Evolutionary conservation across 1,140 invertebrate genomes (phyloP), one percentile per base, ranked within the genome.

Genomic region (Prorops nasuta): DNA sequence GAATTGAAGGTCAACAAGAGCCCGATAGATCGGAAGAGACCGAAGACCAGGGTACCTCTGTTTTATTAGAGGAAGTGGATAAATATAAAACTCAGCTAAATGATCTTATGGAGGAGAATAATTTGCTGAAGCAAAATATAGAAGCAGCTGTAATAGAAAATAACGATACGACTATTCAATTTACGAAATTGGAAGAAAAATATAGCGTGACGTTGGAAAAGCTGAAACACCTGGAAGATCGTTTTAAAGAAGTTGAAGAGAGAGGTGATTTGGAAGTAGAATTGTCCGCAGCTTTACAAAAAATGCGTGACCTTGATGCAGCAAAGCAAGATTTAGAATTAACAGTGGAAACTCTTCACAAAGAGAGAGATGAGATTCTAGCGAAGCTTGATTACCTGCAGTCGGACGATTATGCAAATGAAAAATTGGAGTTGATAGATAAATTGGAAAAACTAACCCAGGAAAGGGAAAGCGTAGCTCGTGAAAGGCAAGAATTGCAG

Each of bases 311-410:
- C n/a, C n/a, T n/a, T n/a, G n/a, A n/a, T n/a, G n/a, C n/a, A n/a
- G n/a, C n/a, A n/a, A n/a, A n/a, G n/a, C n/a, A n/a, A n/a, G n/a
- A n/a, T n/a, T n/a, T n/a, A n/a, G n/a, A n/a, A n/a, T n/a, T n/a
- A n/a, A n/a, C n/a, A n/a, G n/a, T n/a, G n/a, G n/a, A 35, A 57
- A 41, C 19, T 49, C 16, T 10, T 35, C 4, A 45, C 51, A 31
- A 42, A 36, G 72, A 80, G 56, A 79, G 78, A 49, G 75, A 79
- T 51, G 67, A 78, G 32, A 53, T 79, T 28, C 17, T 31, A 17
- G 6, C 19, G 12, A 47, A 58, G 24, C 24, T 63, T 10, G 40
- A 63, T 44, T 37, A 47, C 16, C 44, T 58, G 24, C 14, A 40
- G 1, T 24, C 15, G 2, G 42, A 62, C 14, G 41, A 46, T 21